These are phyloP conservation scores for Encarsia formosa DNA, from an alignment of 2,888 invertebrate genomes.

Conservation along the genomic window DNA sequence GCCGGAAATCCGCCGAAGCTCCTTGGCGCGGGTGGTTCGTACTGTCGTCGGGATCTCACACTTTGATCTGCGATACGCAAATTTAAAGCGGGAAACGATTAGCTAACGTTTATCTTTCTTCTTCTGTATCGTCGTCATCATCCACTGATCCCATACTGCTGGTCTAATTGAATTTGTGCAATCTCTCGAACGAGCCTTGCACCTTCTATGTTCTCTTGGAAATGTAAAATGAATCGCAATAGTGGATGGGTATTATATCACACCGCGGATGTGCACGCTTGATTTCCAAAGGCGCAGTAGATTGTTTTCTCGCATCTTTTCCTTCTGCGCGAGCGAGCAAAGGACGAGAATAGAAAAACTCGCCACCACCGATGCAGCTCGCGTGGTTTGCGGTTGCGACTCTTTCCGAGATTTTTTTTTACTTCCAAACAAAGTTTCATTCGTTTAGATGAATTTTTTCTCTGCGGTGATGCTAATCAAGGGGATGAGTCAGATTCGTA, in stretches of 20 bases:
- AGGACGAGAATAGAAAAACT: slow-evolving; percentile 42
- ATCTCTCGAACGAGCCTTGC: too few species aligned
- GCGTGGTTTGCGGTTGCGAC: slow-evolving; percentile 37
- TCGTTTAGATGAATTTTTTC: too few species aligned
- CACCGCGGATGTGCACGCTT: slow-evolving; percentile 9
- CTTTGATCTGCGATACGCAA: not conserved
- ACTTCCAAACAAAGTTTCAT: too few species aligned
- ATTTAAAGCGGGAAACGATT: too few species aligned
- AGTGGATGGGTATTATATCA: slow-evolving; percentile 1
- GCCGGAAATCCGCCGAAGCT: slow-evolving; percentile 31
- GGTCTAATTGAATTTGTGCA: too few species aligned
- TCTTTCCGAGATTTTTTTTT: slow-evolving; percentile 9
- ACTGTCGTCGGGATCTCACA: not conserved
- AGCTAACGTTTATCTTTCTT: too few species aligned
- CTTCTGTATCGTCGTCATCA: too few species aligned
- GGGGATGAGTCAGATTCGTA: too few species aligned
- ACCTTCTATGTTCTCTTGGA: too few species aligned
- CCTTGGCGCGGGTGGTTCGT: slow-evolving; percentile 7
- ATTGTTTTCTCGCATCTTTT: slow-evolving; percentile 29
- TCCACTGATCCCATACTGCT: too few species aligned
- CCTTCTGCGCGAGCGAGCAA: slow-evolving; percentile 24
- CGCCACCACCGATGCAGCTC: slow-evolving; percentile 1
- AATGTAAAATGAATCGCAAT: not conserved
- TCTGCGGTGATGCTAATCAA: too few species aligned
- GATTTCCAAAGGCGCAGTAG: slow-evolving; percentile 32